phyloP scores from a whole-genome alignment of 1,140 invertebrate genomes.

The Drosophila bocqueti region DNA sequence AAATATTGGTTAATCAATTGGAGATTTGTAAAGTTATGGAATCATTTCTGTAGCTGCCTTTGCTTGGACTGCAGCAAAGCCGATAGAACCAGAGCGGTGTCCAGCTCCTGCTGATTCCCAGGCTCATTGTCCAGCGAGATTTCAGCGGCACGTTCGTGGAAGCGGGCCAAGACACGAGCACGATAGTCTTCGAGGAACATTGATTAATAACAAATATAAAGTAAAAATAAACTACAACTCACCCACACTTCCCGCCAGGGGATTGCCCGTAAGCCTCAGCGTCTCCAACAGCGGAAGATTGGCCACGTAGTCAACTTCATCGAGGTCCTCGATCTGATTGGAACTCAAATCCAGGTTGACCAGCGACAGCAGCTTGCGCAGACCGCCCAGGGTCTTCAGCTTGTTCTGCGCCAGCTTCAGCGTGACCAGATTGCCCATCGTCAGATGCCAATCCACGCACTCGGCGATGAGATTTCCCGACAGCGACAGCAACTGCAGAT shows the following conservation, averaged over 20 bases:
- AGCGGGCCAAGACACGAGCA: conserved; percentile 94
- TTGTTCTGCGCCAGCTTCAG: conserved; percentile 95
- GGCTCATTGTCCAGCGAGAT: conserved; percentile 95
- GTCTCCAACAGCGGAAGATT: conserved; percentile 94
- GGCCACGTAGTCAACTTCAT: conserved; percentile 92
- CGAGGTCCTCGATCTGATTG: conserved; percentile 92
- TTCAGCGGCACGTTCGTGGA: conserved; percentile 91
- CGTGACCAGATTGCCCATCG: conserved; percentile 94
- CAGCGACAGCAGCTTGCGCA: conserved; percentile 94
- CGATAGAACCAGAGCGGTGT: conserved; percentile 95
- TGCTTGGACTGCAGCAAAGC: conserved; percentile 89
- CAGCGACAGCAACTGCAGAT: conserved; percentile 91
- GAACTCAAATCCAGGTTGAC: conserved; percentile 94
- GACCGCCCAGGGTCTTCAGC: conserved; percentile 90
- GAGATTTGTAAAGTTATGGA: conserved; percentile 29
- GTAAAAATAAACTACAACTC: conserved; percentile 7
- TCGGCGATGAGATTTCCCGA: conserved; percentile 91
- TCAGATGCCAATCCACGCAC: conserved; percentile 92
- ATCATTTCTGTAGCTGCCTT: conserved; percentile 55
- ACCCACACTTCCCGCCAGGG: conserved; percentile 89
- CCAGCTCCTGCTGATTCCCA: conserved; percentile 94
- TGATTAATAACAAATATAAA: neutral
- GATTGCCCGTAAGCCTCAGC: conserved; percentile 94
- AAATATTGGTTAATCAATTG: conserved; percentile 3
- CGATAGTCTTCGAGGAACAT: conserved; percentile 90